Base-by-base conservation (phyloP, 2,113 vertebrate species). In the Geococcyx californianus region DNA sequence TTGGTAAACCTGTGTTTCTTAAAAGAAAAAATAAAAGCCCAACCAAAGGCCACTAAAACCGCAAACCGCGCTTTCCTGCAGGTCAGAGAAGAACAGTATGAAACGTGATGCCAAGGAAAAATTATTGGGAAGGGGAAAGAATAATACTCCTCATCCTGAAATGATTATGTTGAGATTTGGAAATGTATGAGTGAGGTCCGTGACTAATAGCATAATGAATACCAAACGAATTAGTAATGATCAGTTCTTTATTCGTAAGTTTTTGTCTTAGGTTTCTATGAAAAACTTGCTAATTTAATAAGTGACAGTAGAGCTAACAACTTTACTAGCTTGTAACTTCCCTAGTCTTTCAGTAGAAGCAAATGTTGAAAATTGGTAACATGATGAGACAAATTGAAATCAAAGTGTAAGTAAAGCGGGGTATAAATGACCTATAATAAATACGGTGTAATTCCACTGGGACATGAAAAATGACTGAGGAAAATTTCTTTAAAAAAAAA, bases 131-230 rank as follows among this genome's bases (percentile, higher is more conserved):
- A 83, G 63, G 78, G 70, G n/a, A 52, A 84, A 79, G 92, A 90
- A 64, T 69, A 84, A 75, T 78, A 70, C 40, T 76, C 7, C 81
- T 95, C 84, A 95, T 91, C 93, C 89, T 96, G 96, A 95, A 97
- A 94, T 91, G 63, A 96, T 96, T 95, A 84, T 90, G 94, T 86
- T 91, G 84, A 95, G 95, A 96, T 93, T 90, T 96, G 88, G 95
- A 95, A 96, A 97, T 92, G 54, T 75, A 80, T 88, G 86, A 96
- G 86, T 87, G 92, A 97, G 85, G 82, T 75, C 91, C 95, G 79
- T 96, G 96, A 97, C 93, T 95, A 96, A 97, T 88, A 93, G 24
- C 67, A 80, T 96, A 96, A 94, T 96, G 93, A 93, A 96, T 95
- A 96, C 80, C 93, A 96, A 95, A 95, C 86, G 80, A 90, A 92